Conservation (phyloP, 2,797 vertebrate species). For the Onychomys leucogaster region DNA sequence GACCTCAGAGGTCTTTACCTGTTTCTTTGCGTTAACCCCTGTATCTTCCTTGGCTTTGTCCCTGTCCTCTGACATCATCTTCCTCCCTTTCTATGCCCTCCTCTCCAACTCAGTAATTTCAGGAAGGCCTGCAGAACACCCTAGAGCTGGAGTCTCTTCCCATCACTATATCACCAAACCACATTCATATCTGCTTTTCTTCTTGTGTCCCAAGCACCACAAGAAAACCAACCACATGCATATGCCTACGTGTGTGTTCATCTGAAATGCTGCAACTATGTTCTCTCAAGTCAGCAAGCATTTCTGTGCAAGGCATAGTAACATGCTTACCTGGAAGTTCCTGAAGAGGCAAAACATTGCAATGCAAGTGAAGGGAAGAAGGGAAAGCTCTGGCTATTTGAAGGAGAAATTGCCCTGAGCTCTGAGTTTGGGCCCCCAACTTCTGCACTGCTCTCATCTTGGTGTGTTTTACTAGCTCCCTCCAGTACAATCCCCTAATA, state of each 20-base stretch:
- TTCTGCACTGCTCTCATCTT: background rate
- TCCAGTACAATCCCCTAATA: background rate
- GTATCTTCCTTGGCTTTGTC: background rate
- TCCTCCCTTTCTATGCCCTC: background rate
- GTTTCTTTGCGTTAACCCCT: background rate
- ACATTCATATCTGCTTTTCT: background rate
- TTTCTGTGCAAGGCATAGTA: background rate
- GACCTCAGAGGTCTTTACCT: background rate
- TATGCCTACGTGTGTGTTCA: background rate
- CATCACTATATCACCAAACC: background rate
- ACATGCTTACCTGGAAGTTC: background rate
- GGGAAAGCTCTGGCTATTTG: background rate
- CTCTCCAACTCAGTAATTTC: background rate
- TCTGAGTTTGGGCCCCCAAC: background rate
- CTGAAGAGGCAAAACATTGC: background rate
- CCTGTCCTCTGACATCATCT: background rate
- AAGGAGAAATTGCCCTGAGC: background rate
- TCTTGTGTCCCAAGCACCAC: background rate
- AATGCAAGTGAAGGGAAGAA: background rate
- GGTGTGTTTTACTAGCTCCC: background rate
- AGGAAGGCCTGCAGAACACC: background rate
- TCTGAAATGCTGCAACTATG: background rate
- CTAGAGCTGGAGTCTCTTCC: background rate
- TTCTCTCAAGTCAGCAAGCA: background rate
- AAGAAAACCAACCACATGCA: background rate